These are phyloP conservation scores for Ictalurus punctatus DNA, from an alignment of 2,113 vertebrate genomes.

Conservation along the genomic window DNA sequence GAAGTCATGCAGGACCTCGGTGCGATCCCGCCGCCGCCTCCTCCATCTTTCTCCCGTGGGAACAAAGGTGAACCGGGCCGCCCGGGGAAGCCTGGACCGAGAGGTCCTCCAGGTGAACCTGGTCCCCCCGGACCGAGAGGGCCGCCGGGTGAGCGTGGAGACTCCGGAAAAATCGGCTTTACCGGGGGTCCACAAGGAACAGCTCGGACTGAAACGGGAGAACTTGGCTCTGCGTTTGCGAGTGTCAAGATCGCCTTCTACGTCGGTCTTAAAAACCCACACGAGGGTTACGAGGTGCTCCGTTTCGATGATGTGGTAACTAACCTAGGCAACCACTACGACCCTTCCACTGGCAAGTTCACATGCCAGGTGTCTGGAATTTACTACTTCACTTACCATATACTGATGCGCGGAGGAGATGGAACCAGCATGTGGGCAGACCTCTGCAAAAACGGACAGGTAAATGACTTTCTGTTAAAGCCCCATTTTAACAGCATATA, in stretches of 20 bases:
- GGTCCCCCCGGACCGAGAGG: conserved; percentile 82
- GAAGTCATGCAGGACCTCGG: conserved; percentile 82
- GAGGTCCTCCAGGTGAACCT: conserved; percentile 81
- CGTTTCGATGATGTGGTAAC: conserved; percentile 76
- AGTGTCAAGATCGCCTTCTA: conserved; percentile 86
- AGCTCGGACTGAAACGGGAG: conserved; percentile 70
- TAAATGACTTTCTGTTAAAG: conserved; percentile 51
- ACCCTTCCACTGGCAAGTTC: conserved; percentile 83
- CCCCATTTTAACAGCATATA: neutral
- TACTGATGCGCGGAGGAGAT: conserved; percentile 86
- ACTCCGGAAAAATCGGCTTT: conserved; percentile 68
- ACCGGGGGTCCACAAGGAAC: conserved; percentile 67
- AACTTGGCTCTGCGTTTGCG: conserved; percentile 70
- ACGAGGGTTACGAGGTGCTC: conserved; percentile 76
- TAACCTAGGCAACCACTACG: conserved; percentile 74
- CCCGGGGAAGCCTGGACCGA: conserved; percentile 81
- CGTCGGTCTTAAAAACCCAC: conserved; percentile 87
- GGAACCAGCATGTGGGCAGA: conserved; percentile 89
- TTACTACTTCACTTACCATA: conserved; percentile 87
- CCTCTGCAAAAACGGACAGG: conserved; percentile 86
- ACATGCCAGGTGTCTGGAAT: conserved; percentile 86
- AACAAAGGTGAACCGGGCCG: conserved; percentile 80
- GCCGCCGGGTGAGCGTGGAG: conserved; percentile 77
- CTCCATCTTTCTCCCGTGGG: conserved; percentile 74
- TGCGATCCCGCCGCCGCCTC: conserved; percentile 69